A percentile compares a stretch with the other conserved stretches of the same genome.
Conservation (phyloP, 2,113 vertebrate species). For the Abramis brama region DNA sequence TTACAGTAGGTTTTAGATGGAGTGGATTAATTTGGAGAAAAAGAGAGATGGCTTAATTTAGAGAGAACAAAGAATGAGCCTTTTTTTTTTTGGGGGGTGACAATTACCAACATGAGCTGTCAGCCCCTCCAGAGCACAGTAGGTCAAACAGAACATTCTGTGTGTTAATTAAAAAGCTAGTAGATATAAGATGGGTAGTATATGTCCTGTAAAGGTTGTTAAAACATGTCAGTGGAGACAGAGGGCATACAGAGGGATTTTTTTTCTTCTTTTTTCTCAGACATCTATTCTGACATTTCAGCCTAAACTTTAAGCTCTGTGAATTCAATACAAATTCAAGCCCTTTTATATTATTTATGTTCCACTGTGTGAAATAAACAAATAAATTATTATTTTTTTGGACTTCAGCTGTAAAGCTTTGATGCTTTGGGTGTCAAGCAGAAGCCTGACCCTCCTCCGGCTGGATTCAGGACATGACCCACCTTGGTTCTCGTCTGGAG, state of each 20-base stretch:
- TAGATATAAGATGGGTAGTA: constrained; percentile 46
- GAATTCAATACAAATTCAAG: constrained; percentile 21
- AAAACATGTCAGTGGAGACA: constrained; percentile 30
- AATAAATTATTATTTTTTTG: not conserved
- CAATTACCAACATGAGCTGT: constrained; percentile 50
- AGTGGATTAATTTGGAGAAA: constrained; percentile 32
- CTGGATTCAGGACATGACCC: constrained; percentile 39
- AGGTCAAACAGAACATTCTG: constrained; percentile 53
- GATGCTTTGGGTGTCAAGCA: constrained; percentile 29
- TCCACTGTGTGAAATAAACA: not conserved
- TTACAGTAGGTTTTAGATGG: constrained; percentile 20
- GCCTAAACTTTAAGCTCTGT: constrained; percentile 6
- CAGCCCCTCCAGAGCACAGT: constrained; percentile 38
- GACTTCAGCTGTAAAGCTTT: constrained; percentile 10
- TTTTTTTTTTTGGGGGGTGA: constrained; percentile 29
- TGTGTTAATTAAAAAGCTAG: constrained; percentile 57
- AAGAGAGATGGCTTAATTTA: constrained; percentile 36
- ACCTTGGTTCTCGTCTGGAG: constrained; percentile 29
- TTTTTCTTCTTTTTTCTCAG: not conserved
- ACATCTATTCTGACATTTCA: constrained; percentile 34
- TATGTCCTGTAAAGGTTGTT: constrained; percentile 49
- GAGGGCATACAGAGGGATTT: not conserved
- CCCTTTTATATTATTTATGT: constrained; percentile 37
- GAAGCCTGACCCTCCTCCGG: constrained; percentile 40
- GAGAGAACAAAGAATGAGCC: constrained; percentile 27